Evolutionary conservation across 2,888 invertebrate species (phyloP).

Genomic region (Heliconius cydno): DNA sequence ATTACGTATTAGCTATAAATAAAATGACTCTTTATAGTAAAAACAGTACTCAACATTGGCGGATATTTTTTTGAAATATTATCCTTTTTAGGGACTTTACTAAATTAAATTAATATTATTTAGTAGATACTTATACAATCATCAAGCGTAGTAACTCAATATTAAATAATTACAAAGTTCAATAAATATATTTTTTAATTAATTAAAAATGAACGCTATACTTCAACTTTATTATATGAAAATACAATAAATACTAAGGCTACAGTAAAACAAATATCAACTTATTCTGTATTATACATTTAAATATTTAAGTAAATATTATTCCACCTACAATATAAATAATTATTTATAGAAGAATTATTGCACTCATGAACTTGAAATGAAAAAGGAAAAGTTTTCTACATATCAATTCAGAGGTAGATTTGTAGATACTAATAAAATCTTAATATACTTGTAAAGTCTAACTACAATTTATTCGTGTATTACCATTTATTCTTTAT

Average conservation of each 20-base stretch:
- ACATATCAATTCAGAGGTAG: background rate
- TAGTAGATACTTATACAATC: background rate
- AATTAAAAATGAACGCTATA: too few species aligned
- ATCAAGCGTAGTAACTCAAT: background rate
- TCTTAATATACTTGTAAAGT: too few species aligned
- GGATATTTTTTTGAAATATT: background rate
- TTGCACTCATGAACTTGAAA: background rate
- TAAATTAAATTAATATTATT: background rate
- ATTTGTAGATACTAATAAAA: background rate
- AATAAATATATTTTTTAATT: background rate
- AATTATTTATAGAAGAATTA: background rate
- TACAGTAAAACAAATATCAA: background rate
- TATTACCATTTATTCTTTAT: background rate
- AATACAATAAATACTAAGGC: background rate
- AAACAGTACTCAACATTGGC: background rate
- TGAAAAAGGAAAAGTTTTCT: background rate
- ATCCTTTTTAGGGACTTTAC: background rate
- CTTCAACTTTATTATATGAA: background rate
- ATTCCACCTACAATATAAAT: background rate
- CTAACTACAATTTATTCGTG: too few species aligned
- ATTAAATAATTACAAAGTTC: background rate
- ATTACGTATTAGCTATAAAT: background rate
- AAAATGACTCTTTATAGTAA: background rate
- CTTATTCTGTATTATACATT: background rate
- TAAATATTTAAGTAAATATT: background rate